Percentiles rank a stretch among this genome's conserved stretches.
These are phyloP conservation scores for Zaprionus obscuricornis DNA, from an alignment of 2,888 invertebrate species.

Conservation along the genomic window DNA sequence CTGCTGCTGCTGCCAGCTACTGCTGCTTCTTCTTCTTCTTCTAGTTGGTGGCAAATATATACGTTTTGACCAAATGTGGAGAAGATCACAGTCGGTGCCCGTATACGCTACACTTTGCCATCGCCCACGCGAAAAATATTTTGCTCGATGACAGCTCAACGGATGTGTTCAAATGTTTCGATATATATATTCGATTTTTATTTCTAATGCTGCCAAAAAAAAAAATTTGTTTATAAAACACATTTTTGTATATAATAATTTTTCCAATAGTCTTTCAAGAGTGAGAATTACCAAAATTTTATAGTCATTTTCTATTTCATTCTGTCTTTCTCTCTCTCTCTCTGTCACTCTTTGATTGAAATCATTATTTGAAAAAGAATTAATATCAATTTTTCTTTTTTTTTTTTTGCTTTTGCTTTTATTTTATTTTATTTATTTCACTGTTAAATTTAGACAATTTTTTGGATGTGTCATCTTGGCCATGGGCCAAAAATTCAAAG, in stretches of 20 bases:
- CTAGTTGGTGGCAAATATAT: constrained; percentile 24
- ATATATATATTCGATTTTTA: constrained; percentile 25
- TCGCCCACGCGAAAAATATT: constrained; percentile 48
- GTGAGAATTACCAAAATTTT: too few relatives aligned
- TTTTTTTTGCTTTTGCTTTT: constrained; percentile 18
- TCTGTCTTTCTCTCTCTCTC: too few relatives aligned
- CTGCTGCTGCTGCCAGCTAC: too few relatives aligned
- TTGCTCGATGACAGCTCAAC: constrained; percentile 50
- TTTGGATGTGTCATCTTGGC: constrained; percentile 75
- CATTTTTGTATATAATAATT: constrained; percentile 12
- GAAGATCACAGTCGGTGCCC: constrained; percentile 13
- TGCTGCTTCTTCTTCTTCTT: too few relatives aligned
- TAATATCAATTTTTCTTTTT: constrained; percentile 32
- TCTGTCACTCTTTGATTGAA: too few relatives aligned
- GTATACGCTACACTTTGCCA: background rate
- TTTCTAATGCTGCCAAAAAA: constrained; percentile 21
- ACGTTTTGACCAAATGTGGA: constrained; percentile 49
- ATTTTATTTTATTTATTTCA: constrained; percentile 23
- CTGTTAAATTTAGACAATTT: constrained; percentile 70
- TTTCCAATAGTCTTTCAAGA: too few relatives aligned
- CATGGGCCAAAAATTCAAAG: constrained; percentile 58
- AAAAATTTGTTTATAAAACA: too few relatives aligned
- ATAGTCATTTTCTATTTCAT: too few relatives aligned
- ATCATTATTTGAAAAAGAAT: constrained; percentile 25
- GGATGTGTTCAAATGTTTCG: constrained; percentile 44